Evolutionary conservation across 2,888 invertebrate species (phyloP).

Genomic region (Miltochrista miniata): DNA sequence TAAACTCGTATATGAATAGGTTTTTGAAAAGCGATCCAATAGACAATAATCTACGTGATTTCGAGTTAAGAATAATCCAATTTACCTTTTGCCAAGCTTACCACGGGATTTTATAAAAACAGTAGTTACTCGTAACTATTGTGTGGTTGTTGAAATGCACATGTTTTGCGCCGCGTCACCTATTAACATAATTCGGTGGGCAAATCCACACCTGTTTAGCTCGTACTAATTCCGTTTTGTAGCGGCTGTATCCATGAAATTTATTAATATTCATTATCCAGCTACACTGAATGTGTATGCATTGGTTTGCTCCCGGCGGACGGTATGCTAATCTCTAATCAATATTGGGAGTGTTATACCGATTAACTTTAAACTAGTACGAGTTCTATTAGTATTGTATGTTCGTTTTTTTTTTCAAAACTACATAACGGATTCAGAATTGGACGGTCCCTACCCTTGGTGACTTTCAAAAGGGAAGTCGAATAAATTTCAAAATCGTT

Average conservation of each 20-base stretch:
- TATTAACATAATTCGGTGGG: constrained; percentile 36
- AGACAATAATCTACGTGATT: too few relatives aligned
- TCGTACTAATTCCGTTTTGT: constrained; percentile 39
- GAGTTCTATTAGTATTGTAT: too few relatives aligned
- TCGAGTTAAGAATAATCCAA: too few relatives aligned
- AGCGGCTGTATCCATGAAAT: constrained; percentile 32
- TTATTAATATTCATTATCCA: constrained; percentile 34
- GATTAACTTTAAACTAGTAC: too few relatives aligned
- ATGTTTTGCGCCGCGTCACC: constrained; percentile 30
- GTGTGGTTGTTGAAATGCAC: constrained; percentile 34
- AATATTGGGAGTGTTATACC: constrained; percentile 16
- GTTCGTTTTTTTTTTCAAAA: too few relatives aligned
- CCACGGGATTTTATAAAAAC: not conserved
- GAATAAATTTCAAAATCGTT: too few relatives aligned
- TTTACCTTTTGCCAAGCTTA: too few relatives aligned
- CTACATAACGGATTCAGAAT: too few relatives aligned
- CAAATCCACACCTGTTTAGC: constrained; percentile 42
- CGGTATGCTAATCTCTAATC: constrained; percentile 26
- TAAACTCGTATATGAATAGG: constrained; percentile 17
- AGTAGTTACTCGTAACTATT: constrained; percentile 11
- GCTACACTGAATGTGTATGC: constrained; percentile 16
- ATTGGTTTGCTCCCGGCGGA: constrained; percentile 11
- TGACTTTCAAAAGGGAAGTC: too few relatives aligned
- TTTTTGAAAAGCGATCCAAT: constrained; percentile 5
- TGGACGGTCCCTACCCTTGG: too few relatives aligned